A percentile compares a stretch with the other conserved stretches of the same genome.
phyloP scores from a whole-genome alignment of 2,113 vertebrate species.

The Macheiramphus alcinus region DNA sequence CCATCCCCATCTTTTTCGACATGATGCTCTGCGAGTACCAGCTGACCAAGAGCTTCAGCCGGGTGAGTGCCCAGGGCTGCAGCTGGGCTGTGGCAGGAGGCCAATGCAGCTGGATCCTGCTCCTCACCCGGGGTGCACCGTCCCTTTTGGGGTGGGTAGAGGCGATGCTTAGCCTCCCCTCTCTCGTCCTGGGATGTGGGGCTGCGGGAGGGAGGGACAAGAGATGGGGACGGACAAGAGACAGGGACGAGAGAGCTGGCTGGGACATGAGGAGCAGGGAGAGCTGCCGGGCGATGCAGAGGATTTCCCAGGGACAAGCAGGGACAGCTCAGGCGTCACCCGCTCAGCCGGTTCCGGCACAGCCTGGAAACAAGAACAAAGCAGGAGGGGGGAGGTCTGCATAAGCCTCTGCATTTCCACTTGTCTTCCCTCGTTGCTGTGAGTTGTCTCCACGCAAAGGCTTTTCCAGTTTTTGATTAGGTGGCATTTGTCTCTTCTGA shows the following conservation, averaged over 20 bases:
- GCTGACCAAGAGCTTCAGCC: conserved; percentile 19
- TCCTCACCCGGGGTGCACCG: rapidly evolving
- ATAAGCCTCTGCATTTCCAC: no score
- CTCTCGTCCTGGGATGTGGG: neutral
- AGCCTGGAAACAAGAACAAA: neutral
- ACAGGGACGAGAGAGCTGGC: no score
- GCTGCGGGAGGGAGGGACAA: neutral
- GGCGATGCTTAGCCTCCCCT: neutral
- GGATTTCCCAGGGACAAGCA: neutral
- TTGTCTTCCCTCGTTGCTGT: neutral
- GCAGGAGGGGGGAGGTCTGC: neutral
- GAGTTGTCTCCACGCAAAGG: neutral
- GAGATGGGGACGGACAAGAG: neutral
- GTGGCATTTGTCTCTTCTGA: neutral
- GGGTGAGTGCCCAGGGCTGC: neutral
- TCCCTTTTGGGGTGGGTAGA: neutral
- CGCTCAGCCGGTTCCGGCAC: neutral
- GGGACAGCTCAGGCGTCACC: neutral
- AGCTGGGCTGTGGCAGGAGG: no score
- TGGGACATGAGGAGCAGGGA: neutral
- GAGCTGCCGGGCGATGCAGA: rapidly evolving
- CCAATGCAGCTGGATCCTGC: rapidly evolving
- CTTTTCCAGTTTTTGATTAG: neutral
- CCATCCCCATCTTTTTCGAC: conserved; percentile 65
- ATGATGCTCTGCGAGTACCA: conserved; percentile 70